These are phyloP conservation scores for Scolanthus callimorphus DNA, from an alignment of 92 coral and sea anemone genomes.

Conservation along the genomic window DNA sequence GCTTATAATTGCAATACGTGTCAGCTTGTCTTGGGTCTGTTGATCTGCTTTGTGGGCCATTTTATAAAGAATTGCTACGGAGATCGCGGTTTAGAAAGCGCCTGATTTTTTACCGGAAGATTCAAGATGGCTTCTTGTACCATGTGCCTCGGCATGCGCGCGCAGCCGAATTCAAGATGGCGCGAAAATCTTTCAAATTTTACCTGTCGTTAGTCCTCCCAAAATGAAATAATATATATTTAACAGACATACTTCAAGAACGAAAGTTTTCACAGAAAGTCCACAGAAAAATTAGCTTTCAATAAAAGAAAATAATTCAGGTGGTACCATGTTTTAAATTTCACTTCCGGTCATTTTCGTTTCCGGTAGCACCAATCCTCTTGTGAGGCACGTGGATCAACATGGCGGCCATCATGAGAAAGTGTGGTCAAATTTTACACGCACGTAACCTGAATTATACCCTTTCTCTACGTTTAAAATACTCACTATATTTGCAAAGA, in stretches of 20 bases:
- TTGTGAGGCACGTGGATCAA: constrained; percentile 4
- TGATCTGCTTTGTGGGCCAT: constrained; percentile 48
- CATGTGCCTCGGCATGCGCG: constrained; percentile 64
- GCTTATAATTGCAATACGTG: constrained; percentile 95
- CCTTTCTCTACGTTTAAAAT: too few relatives aligned
- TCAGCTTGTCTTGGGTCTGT: constrained; percentile 76
- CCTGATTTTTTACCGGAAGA: constrained; percentile 41
- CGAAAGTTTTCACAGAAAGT: too few relatives aligned
- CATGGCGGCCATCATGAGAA: neutral
- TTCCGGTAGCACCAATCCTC: constrained; percentile 17
- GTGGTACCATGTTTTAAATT: too few relatives aligned
- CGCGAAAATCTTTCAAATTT: constrained; percentile 7
- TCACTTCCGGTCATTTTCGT: too few relatives aligned
- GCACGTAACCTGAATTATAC: too few relatives aligned
- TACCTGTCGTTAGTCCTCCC: neutral
- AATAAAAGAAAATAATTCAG: too few relatives aligned
- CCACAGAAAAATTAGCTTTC: too few relatives aligned
- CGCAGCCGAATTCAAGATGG: constrained; percentile 43
- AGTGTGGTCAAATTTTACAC: too few relatives aligned
- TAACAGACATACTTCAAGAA: too few relatives aligned
- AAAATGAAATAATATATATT: too few relatives aligned
- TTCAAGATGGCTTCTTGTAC: constrained; percentile 45
- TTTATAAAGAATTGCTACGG: too few relatives aligned
- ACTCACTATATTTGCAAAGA: too few relatives aligned
- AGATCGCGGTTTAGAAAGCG: neutral